Evolutionary conservation across 2,888 invertebrate species (phyloP), one percentile per base, ranked within the genome.

Genomic region (Bruchidius siliquastri): DNA sequence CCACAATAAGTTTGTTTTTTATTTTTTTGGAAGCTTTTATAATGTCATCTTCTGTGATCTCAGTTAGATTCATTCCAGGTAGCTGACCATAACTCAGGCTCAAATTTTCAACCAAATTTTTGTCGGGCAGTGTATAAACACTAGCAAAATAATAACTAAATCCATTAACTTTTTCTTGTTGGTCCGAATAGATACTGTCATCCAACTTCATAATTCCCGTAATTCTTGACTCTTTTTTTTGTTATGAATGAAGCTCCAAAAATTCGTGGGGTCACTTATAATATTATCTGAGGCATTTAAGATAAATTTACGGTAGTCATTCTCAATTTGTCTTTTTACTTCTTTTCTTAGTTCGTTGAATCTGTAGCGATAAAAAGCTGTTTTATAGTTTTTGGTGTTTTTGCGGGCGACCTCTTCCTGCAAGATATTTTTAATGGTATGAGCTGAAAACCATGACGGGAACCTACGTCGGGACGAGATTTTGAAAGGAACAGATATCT

Each of bases 11-110:
- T 49, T 72, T 72, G 21, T 69, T 72, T 32, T 32, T 32, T 8
- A 69, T 20, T 72, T 72, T 69, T 72, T 72, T 72, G 20, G 72
- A 67, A 4, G 67, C 67, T 67, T 67, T 67, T 20, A 67, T 10
- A 20, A 67, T 67, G 21, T 67, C 21, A 20, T 67, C 20, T 67
- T 67, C 67, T 21, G 67, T 67, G 4, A 67, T 67, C 22, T 72
- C 72, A 1, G 67, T 68, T 20, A 26, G 67, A 22, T 20, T 22
- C n/a, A 69, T 20, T 68, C 22, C 69, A 26, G 20, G 21, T 30
- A 68, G 26, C 8, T 26, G 26, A 8, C 26, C 8, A 26, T 26
- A 26, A 26, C 8, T 26, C 8, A 22, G 32, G 67, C 67, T 68
- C 8, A n/a, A 30, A 21, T 21, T 10, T 20, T 68, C 26, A 22